Evolutionary conservation across 2,888 invertebrate species (phyloP), one percentile per base, ranked within the genome.

Genomic region (Acanthococcus lagerstroemiae): DNA sequence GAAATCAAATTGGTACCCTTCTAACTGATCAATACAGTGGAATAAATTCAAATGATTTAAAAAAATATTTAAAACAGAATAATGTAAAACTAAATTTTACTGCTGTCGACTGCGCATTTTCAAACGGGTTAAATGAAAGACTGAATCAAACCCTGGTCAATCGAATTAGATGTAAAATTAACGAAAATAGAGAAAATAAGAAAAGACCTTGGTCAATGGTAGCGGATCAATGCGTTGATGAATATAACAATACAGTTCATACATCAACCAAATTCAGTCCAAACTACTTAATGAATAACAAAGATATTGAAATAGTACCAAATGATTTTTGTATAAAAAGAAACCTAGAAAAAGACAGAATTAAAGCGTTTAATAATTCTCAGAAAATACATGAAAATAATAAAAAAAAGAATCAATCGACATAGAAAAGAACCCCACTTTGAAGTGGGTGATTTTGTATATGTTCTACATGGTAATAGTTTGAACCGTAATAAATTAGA

Each of bases 41-140:
- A 19, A 12, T 52, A 5, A 52, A 19, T 19, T 52, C 52, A 6
- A 4, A n/a, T 3, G 21, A 71, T 44, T 72, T 73, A 55, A 72
- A 72, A 67, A 22, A 70, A 45, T 72, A 69, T 67, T 55, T 72
- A 55, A 67, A 69, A 55, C 27, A 55, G 15, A 48, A 71, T n/a
- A 65, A 69, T 17, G 65, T 70, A 52, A 67, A 56, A 60, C 52
- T 69, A 5, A 61, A 69, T 54, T 71, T 69, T 54, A 70, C 70
- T 19, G 70, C 69, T 25, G 56, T 69, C 45, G 68, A 71, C n/a
- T n/a, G n/a, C n/a, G n/a, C n/a, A n/a, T n/a, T n/a, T n/a, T n/a
- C n/a, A n/a, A n/a, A n/a, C n/a, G n/a, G n/a, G n/a, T n/a, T n/a
- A n/a, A n/a, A n/a, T n/a, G n/a, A n/a, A n/a, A n/a, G n/a, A n/a